Base-by-base conservation (phyloP, 37 sponge, comb jelly and placozoan species). In the Beroe forskalii region DNA sequence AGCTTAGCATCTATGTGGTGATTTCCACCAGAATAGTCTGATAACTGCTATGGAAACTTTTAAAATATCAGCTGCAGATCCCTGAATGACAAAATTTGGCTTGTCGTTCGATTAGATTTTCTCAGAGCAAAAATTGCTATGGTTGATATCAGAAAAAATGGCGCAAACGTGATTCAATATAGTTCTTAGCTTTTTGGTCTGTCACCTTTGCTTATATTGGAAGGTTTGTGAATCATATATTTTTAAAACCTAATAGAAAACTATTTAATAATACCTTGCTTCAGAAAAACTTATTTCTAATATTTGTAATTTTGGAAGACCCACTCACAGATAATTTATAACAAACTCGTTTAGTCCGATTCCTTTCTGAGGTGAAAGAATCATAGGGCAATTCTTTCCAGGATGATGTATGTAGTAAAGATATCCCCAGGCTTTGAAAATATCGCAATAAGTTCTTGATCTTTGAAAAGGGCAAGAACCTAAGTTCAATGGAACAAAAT, bases 41-140 rank as follows among this genome's bases (percentile, higher is more conserved):
- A 80, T 22, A 80, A 23, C 40, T 80, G 40, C n/a, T 48, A 80
- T 80, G 1, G 86, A 41, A 4, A 80, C 44, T 25, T 80, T 80
- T 19, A 43, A 80, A 37, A 80, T 80, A 48, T 80, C 86, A 22
- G 86, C 86, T 24, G 86, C 86, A 20, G 86, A 80, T n/a, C 86
- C 86, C 35, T 80, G 86, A 22, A 80, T 80, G 1, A 80, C 86
- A 80, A 80, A 80, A 25, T 80, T 80, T 17, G 4, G 86, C 86
- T 80, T 80, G 86, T n/a, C 86, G 1, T 80, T 80, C 86, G 1
- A 80, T 80, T n/a, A 22, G 86, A 41, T 42, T 80, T 80, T 27
- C 86, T 41, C n/a, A 80, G 28, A 25, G 25, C 55, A 80, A 80
- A n/a, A 44, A 44, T 80, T 80, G 25, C 31, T 22, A 9, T 44